Evolutionary conservation across 2,113 vertebrate species (phyloP), one percentile per base, ranked within the genome.

Genomic region (Toxotes chatareus): DNA sequence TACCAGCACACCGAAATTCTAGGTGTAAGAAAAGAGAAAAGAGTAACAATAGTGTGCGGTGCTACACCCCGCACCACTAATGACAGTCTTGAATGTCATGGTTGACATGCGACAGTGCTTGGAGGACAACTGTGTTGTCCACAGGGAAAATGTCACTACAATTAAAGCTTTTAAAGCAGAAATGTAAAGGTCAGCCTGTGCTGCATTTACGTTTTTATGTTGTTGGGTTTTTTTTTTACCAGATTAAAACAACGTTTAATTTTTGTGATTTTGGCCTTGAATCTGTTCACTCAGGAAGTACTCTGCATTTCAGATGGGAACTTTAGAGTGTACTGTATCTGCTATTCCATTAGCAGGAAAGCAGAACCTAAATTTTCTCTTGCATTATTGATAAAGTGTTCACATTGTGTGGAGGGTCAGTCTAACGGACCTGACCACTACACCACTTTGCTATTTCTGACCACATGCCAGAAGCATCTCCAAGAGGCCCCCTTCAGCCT

Each of bases 301-400:
- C 56, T 60, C 32, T 4, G 5, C 0, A 5, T 61, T 69, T 79
- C 62, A 67, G 47, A 49, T 77, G 38, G 76, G n/a, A 72, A 65
- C 44, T 73, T 75, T 60, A 69, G 57, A 68, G 63, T 57, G 12
- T 47, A n/a, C 78, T 57, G 12, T 47, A n/a, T 80, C 40, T 61
- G 31, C 73, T 79, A 32, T 81, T 76, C 78, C 85, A 85, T 82
- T 83, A 68, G 79, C 76, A 71, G 73, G 56, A 73, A 40, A 67
- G 62, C 56, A 55, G 36, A 61, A 56, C 67, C 47, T 64, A 65
- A 88, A 79, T 56, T 71, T 79, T 77, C 62, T 82, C 77, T 62
- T 90, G 76, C 67, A 73, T 90, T 90, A 84, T 87, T 90, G 78
- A 88, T 83, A 57, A 76, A 76, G 86, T 42, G 31, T 40, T 75